These are phyloP conservation scores for Apotomis betuletana DNA, from an alignment of 2,888 invertebrate species.

Conservation along the genomic window DNA sequence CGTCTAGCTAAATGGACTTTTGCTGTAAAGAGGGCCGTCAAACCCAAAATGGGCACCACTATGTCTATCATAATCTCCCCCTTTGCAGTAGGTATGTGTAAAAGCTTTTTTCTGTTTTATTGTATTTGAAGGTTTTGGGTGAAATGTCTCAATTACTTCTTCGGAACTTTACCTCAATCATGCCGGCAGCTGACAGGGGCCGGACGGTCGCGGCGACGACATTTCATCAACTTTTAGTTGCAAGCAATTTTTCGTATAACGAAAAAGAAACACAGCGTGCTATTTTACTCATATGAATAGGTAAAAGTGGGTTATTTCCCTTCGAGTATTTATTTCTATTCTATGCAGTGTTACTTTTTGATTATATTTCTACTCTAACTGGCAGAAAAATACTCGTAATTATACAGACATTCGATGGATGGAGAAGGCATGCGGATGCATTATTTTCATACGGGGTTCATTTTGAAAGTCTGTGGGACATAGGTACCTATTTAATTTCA, in stretches of 20 bases:
- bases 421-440: too few species aligned
- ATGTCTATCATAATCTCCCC: slow-evolving; percentile 44
- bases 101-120: slow-evolving; percentile 52
- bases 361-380: too few species aligned
- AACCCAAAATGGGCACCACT: slow-evolving; percentile 48
- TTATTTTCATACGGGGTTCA: too few species aligned
- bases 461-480: too few species aligned
- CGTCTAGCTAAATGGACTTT: slow-evolving; percentile 64
- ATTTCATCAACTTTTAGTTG: slow-evolving; percentile 10
- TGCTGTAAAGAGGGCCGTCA: slow-evolving; percentile 56
- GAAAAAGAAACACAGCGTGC: not conserved
- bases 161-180: slow-evolving; percentile 44
- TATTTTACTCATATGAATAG: not conserved
- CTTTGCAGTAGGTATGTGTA: slow-evolving; percentile 41
- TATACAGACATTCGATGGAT: too few species aligned
- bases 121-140: slow-evolving; percentile 41
- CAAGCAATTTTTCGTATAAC: not conserved
- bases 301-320: not conserved
- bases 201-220: slow-evolving; percentile 25
- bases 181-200: slow-evolving; percentile 42
- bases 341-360: too few species aligned
- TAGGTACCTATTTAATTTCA: too few species aligned
- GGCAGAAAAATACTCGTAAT: too few species aligned
- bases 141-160: slow-evolving; percentile 47
- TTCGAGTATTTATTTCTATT: too few species aligned